Base-by-base conservation (phyloP, 2,888 invertebrate species). In the Uropetala carovei region DNA sequence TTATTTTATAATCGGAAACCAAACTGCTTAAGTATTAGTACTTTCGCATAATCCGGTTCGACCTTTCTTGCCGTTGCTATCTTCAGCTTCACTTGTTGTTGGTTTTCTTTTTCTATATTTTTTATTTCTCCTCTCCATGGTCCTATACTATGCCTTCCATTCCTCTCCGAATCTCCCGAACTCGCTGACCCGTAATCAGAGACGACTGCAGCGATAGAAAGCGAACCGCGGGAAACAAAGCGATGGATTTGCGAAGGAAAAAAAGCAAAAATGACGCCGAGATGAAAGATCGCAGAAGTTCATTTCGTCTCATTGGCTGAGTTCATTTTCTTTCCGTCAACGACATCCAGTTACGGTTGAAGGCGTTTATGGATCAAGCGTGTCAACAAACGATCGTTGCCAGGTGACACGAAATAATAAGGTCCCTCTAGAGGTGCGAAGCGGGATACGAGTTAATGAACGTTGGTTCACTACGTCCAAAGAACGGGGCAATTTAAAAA, bases 191-290 rank as follows among this genome's bases (percentile, higher is more conserved):
- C 27, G 75, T 27, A 75, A 75, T 27, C 22, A 27, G 18, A 75
- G 75, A 75, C 43, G 43, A 43, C 43, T 43, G 75, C 75, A 75
- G 22, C 75, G 75, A 75, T 43, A 43, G 75, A 75, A 75, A 75
- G 75, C 75, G 75, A 22, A 18, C 22, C 22, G 75, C 14, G 27
- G 22, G 27, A 4, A 75, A 75, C 22, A 75, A 75, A 75, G 22
- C 68, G 68, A 68, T 68, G n/a, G 10, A n/a, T n/a, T 68, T 68
- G 68, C 75, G 75, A 27, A 27, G 27, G 75, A 75, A 75, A 75
- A 27, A 75, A n/a, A n/a, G n/a, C 10, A 27, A 22, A 75, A 10
- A 75, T 27, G 9, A 75, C 22, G 75, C 27, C 13, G 13, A 75
- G 75, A 27, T 22, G 75, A 22, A 18, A 60, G 60, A 16, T 18